Percentiles rank a stretch among this genome's conserved stretches.
Conservation (phyloP, 2,113 vertebrate genomes). For the Grammomys dolichurus region DNA sequence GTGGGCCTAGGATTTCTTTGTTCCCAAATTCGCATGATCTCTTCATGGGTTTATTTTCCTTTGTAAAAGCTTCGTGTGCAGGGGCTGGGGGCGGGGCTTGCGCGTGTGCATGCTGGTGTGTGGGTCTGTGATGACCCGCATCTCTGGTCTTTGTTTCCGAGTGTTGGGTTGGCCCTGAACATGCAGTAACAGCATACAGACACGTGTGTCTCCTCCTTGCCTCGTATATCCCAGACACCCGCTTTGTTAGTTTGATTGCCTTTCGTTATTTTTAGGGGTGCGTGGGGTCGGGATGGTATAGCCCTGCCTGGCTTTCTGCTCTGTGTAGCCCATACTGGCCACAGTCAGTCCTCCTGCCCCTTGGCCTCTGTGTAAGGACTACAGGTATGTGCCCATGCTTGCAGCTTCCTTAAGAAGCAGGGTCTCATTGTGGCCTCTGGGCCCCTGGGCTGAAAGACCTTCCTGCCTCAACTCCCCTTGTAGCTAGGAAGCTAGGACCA, state of each 20-base stretch:
- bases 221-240: neutral
- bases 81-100: neutral
- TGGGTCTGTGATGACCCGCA: neutral
- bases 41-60: conserved; percentile 14
- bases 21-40: conserved; percentile 22
- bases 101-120: neutral
- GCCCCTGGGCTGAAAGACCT: neutral
- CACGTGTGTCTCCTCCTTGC: neutral
- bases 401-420: neutral
- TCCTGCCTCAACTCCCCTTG: neutral
- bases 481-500: neutral
- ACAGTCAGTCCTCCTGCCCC: no score
- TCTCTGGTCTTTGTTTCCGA: neutral
- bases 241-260: neutral
- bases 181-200: neutral
- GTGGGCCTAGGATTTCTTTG: neutral
- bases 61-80: neutral
- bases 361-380: neutral
- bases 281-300: neutral
- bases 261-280: no score
- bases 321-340: neutral
- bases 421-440: neutral
- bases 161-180: neutral
- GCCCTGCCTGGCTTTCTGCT: neutral
- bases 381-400: no score